Evolutionary conservation across 2,113 vertebrate genomes (phyloP), one percentile per base, ranked within the genome.

Genomic region (Datnioides undecimradiatus): DNA sequence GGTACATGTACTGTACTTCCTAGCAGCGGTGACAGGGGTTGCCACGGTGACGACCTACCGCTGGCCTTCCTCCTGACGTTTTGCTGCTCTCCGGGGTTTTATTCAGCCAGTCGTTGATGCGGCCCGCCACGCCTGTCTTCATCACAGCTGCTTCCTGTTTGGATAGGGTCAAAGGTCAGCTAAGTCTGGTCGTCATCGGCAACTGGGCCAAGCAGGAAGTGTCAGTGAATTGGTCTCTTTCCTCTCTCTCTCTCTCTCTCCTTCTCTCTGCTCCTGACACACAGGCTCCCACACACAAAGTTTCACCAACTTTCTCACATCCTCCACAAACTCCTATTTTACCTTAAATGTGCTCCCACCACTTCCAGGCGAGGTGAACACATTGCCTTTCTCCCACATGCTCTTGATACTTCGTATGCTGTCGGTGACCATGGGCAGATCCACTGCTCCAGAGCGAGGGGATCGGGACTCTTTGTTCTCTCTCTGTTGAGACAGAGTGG

Each of bases 91-190:
- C 98, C 2, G 98, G 98, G 82, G 97, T 97, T 95, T 99, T 99
- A 74, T 96, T 99, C 92, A 99, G 93, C 98, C 98, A 99, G 90
- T 99, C 98, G 0, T 96, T 99, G 95, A 99, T 99, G 88, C 98
- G 98, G 88, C 97, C 98, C 10, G 98, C 98, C 79, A 99, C 97
- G 29, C 98, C 98, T 80, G 98, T 96, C 87, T 99, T 99, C 91
- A 99, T 95, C 41, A 96, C 97, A 88, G 97, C 97, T 67, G 97
- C 96, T 95, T 99, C 98, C 98, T 99, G 92, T 43, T 93, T 91
- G 68, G 76, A 88, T 29, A 85, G 59, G 72, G 90, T 88, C 79
- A 94, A 68, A 79, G 85, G 88, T 91, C 86, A 93, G 46, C 46
- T 17, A 12, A 65, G 60, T 33, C 34, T 74, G 40, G 73, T 81